phyloP scores from a whole-genome alignment of 1,140 invertebrate species.

The Papilio polytes region DNA sequence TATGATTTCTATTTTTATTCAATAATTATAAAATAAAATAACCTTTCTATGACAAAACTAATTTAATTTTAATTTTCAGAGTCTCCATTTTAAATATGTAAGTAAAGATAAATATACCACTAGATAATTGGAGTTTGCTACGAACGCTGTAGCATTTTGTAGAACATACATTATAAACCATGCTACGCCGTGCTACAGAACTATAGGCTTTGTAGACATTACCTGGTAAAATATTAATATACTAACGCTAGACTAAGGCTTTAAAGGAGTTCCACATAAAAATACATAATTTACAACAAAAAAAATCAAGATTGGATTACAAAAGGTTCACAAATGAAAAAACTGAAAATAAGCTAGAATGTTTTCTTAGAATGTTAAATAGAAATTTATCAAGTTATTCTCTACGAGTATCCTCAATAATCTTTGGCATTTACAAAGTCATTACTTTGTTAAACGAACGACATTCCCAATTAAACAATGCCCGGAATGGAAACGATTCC shows the following conservation, averaged over 20 bases:
- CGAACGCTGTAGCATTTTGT: not conserved
- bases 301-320: no score
- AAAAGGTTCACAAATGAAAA: no score
- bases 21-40: not conserved
- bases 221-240: not conserved
- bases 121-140: not conserved
- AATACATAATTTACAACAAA: no score
- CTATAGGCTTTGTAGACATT: not conserved
- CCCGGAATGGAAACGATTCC: no score
- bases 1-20: no score
- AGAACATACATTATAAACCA: not conserved
- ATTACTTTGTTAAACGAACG: not conserved
- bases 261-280: no score
- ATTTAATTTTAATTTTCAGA: not conserved
- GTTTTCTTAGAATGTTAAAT: not conserved
- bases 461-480: not conserved
- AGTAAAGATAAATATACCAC: not conserved
- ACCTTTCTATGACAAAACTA: not conserved
- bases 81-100: constrained; percentile 26
- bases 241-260: not conserved
- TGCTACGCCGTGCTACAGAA: not conserved
- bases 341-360: no score
- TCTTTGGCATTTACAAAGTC: not conserved
- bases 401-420: not conserved
- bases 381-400: not conserved